Evolutionary conservation across 2,888 invertebrate species (phyloP), one percentile per base, ranked within the genome.

Genomic region (Pemphredon lugubris): DNA sequence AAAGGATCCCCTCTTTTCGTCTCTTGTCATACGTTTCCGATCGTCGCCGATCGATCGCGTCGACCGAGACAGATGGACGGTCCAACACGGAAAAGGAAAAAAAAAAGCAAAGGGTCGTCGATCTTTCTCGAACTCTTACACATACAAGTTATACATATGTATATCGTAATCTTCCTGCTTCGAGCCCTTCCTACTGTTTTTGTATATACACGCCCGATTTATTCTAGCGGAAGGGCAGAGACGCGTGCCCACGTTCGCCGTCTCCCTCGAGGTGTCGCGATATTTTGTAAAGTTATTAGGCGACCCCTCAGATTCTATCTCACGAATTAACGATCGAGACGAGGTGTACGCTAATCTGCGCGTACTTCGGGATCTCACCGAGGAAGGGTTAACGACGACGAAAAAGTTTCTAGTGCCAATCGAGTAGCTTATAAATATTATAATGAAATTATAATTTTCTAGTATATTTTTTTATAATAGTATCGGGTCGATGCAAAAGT

Each of bases 381-480:
- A 0, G 11, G 23, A 42, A 50, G 45, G 39, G 30, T 39, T 26
- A 26, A 26, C 26, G 26, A n/a, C n/a, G 44, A 21, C 4, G 47
- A 42, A 48, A 23, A 9, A 50, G 32, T 37, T 72, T 70, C 59
- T 73, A 73, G 72, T 73, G 72, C 72, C 72, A 73, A 73, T 73
- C 71, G 72, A 71, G 55, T 71, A 73, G 72, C 65, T 73, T 73
- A 73, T 73, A 73, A 73, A 73, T 73, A 73, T 73, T 73, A 73
- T 73, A 73, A 73, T 47, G 71, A 73, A 73, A 71, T 65, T 64
- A 71, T 73, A 73, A 73, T 73, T 73, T 73, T 73, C 72, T 73
- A 73, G 71, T 73, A 73, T 73, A 73, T 73, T 73, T 73, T 73
- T 73, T 71, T 71, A 73, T 73, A 73, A 73, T 73, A n/a, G n/a